Base-by-base conservation (phyloP, 2,888 invertebrate species). In the Candidula unifasciata region DNA sequence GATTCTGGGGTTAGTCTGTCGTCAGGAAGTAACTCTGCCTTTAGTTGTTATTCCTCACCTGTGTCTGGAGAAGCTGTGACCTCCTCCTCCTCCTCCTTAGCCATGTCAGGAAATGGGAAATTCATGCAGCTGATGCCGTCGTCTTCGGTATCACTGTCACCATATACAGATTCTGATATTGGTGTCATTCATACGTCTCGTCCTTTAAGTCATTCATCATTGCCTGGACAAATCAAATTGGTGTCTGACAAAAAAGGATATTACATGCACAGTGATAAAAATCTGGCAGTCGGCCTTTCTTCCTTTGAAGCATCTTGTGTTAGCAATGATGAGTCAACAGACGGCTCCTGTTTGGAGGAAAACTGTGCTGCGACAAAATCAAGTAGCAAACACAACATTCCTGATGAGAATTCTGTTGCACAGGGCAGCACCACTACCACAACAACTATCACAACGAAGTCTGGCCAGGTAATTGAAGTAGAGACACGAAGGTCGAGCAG, bases 401-500 rank as follows among this genome's bases (percentile, higher is more conserved):
- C 79, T 35, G 33, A n/a, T 6, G 8, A 0, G 21, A 60, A 21
- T n/a, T 5, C n/a, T n/a, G n/a, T 24, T n/a, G 64, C 54, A 44
- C 76, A 73, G 21, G 69, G 37, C 44, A 83, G 66, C 35, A 33
- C 54, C 18, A 80, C 84, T 30, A 84, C 74, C 10, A 80, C 80
- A 44, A 80, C 66, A n/a, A 83, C 69, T 52, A 60, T 60, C 60
- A 66, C 76, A 37, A 83, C 79, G 24, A 83, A 83, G 52, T 73
- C 76, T 37, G 68, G 68, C 6, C 52, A 77, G 3, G 54, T 82
- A 60, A 33, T 77, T n/a, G 83, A 83, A 73, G 83, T 80, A 13
- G 83, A 80, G 33, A 80, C 84, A 2, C n/a, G 84, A 3, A 64
- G 84, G 21, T 84, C 84, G 10, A 76, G 80, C 57, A 74, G 84